Evolutionary conservation across 2,888 invertebrate species (phyloP), one percentile per base, ranked within the genome.

Genomic region (Punctoribates punctum): DNA sequence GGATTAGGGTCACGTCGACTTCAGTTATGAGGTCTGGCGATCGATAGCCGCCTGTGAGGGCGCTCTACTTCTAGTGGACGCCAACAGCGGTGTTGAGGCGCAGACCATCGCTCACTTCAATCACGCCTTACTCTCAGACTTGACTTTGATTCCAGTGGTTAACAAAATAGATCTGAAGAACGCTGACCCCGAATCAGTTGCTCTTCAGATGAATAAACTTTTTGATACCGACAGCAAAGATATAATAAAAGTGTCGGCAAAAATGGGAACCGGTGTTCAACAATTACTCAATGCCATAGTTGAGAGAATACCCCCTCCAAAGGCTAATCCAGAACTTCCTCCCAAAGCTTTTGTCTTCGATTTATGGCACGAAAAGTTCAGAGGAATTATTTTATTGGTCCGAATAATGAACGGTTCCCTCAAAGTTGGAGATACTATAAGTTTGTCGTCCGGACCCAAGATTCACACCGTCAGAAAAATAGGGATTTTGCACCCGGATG

Each of bases 71-170:
- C 85, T 99, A 73, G 94, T 99, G 0, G 98, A 98, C 86, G 96
- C 98, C 0, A 96, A 96, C 85, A 94, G 96, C 87, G 88, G 87
- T 54, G 90, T 96, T 1, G 95, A 97, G 86, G 97, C 98, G 0
- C 98, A 99, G 85, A 99, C 98, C 0, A 94, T 98, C 1, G 96
- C 98, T 20, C 98, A 98, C 82, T 96, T 94, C 85, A 91, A 93
- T 83, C 85, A 97, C 78, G 96, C 98, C 0, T 91, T 91, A 84
- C 89, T 89, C 74, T 89, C 89, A 80, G 89, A 95, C 81, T 85
- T 97, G 74, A 85, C 87, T 0, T 90, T 98, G 77, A 89, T 98
- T 81, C 96, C 98, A 0, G 94, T 95, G 0, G 86, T 99, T 48
- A 99, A 98, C 85, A 99, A 99, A 87, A 94, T 98, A 76, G 98